Evolutionary conservation across 2,113 vertebrate species (phyloP).

Genomic region (Peromyscus californicus): DNA sequence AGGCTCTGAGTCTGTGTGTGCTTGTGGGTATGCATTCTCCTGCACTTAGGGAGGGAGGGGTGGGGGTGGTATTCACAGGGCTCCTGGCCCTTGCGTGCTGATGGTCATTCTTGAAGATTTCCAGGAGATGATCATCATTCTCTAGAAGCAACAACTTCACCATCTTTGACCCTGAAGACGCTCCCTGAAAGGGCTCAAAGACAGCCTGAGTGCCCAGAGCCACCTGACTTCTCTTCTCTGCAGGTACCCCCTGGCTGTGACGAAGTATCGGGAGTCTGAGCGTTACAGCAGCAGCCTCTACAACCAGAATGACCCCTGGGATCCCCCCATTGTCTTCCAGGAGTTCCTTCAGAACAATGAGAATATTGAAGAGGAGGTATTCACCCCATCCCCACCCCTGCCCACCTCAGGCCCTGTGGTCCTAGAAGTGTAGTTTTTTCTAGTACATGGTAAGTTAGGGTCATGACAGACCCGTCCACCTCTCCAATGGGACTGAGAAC

Average conservation of each 20-base stretch:
- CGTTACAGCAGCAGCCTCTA: background rate
- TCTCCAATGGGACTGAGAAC: background rate
- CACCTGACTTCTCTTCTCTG: background rate
- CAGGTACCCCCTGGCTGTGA: constrained; percentile 96
- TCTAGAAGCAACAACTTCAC: background rate
- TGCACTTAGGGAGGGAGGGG: too few species aligned
- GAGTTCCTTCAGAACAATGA: background rate
- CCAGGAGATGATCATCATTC: background rate
- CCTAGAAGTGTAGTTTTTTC: background rate
- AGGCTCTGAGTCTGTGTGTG: background rate
- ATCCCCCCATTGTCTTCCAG: background rate
- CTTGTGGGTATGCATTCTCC: background rate
- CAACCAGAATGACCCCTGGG: constrained; percentile 27
- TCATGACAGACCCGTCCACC: background rate
- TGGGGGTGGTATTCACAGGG: rapidly evolving
- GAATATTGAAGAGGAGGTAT: constrained; percentile 9
- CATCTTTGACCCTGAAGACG: too few species aligned
- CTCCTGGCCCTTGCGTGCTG: rapidly evolving
- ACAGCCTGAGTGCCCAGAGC: rapidly evolving
- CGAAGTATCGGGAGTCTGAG: constrained; percentile 67
- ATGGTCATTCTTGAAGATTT: too few species aligned
- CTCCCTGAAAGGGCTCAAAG: background rate
- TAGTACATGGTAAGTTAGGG: too few species aligned
- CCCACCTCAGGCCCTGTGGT: background rate
- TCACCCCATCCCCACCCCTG: background rate